phyloP scores from a whole-genome alignment of 2,888 invertebrate genomes.

The Drosophila mimetica region DNA sequence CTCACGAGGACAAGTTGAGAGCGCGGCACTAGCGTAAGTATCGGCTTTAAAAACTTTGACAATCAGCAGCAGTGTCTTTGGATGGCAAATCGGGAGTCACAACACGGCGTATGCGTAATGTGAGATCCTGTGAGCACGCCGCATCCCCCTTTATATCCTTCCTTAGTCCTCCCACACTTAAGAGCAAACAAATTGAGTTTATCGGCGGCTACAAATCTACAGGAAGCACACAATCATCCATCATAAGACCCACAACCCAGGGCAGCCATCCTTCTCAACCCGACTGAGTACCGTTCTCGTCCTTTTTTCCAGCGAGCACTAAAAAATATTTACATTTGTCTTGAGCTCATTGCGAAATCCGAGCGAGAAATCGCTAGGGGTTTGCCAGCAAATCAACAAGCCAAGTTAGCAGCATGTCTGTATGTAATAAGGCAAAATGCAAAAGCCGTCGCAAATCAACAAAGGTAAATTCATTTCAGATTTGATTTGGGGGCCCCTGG shows the following conservation, averaged over 20 bases:
- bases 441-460: conserved; percentile 69
- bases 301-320: conserved; percentile 44
- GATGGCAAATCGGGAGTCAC: conserved; percentile 40
- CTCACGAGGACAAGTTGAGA: conserved; percentile 26
- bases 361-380: conserved; percentile 60
- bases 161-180: conserved; percentile 7
- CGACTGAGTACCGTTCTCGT: conserved; percentile 14
- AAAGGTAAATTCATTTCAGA: conserved; percentile 74
- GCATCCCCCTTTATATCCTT: conserved; percentile 21
- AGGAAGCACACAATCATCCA: conserved; percentile 69
- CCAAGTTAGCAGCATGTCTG: conserved; percentile 22
- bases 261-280: not conserved
- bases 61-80: conserved; percentile 42
- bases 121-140: conserved; percentile 23
- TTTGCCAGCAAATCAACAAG: conserved; percentile 57
- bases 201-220: conserved; percentile 65
- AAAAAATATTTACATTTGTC: conserved; percentile 74
- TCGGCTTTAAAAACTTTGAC: conserved; percentile 53
- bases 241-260: conserved; percentile 58
- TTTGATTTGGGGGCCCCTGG: conserved; percentile 56
- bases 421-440: conserved; percentile 61
- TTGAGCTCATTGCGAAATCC: conserved; percentile 67
- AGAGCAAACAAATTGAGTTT: conserved; percentile 72
- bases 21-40: conserved; percentile 30
- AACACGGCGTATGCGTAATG: conserved; percentile 61